phyloP scores from a whole-genome alignment of 2,888 invertebrate species.

The Isoperla grammatica region DNA sequence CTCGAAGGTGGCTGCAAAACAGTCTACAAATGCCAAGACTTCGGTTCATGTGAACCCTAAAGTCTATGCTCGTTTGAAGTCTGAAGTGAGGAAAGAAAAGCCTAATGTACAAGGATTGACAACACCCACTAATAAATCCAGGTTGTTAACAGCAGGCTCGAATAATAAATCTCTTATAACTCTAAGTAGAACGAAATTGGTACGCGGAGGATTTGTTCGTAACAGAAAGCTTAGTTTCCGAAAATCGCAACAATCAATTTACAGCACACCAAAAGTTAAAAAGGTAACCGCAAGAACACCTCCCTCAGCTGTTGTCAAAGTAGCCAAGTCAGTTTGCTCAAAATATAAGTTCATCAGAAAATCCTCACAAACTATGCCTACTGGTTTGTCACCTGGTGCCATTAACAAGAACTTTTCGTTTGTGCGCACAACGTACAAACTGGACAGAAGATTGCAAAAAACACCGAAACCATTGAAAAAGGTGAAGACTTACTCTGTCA shows the following conservation, averaged over 20 bases:
- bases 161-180: not conserved
- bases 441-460: slow-evolving; percentile 18
- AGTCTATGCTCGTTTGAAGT: slow-evolving; percentile 16
- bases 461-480: slow-evolving; percentile 15
- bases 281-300: not conserved
- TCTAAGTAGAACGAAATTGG: slow-evolving; percentile 16
- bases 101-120: not conserved
- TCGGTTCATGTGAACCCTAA: slow-evolving; percentile 22
- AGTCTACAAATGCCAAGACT: slow-evolving; percentile 1
- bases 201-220: not conserved
- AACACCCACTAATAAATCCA: not conserved
- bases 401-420: not conserved
- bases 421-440: slow-evolving; percentile 2
- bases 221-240: not conserved
- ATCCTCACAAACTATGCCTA: not conserved
- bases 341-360: slow-evolving; percentile 21
- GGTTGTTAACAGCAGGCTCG: not conserved
- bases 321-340: slow-evolving; percentile 20
- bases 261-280: not conserved
- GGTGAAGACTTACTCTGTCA: slow-evolving; percentile 22
- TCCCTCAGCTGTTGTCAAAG: slow-evolving; percentile 5
- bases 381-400: not conserved
- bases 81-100: slow-evolving; percentile 2
- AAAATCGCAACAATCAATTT: not conserved
- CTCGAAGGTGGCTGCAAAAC: not conserved